phyloP scores from a whole-genome alignment of 2,113 vertebrate genomes.

The Marmota flaviventris region DNA sequence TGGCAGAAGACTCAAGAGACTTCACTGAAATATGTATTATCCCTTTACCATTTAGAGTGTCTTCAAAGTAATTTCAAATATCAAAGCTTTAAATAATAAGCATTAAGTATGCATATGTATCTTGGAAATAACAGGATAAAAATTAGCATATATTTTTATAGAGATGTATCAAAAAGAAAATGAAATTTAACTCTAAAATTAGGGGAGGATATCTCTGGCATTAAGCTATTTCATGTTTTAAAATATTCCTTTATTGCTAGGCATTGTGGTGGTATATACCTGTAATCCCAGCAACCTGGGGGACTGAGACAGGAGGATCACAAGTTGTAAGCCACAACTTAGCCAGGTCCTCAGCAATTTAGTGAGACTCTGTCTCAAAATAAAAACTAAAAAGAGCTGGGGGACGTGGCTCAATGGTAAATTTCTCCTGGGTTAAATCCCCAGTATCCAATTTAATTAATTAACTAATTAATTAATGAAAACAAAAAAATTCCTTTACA shows the following conservation, averaged over 20 bases:
- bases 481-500: not conserved
- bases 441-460: too few relatives aligned
- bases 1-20: not conserved
- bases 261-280: too few relatives aligned
- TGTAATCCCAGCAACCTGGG: too few relatives aligned
- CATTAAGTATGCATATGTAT: not conserved
- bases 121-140: not conserved
- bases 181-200: slow-evolving; percentile 39
- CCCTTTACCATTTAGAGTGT: not conserved
- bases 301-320: too few relatives aligned
- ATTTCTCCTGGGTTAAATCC: too few relatives aligned
- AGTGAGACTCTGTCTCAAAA: too few relatives aligned
- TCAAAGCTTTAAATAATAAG: slow-evolving; percentile 11
- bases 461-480: too few relatives aligned
- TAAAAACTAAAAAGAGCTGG: too few relatives aligned
- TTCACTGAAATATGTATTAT: not conserved
- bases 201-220: not conserved
- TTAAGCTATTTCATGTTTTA: not conserved
- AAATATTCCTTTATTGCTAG: not conserved
- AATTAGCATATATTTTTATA: slow-evolving; percentile 1
- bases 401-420: too few relatives aligned
- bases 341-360: too few relatives aligned
- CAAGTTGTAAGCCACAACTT: too few relatives aligned
- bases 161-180: slow-evolving; percentile 9
- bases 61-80: slow-evolving; percentile 56